These are phyloP conservation scores for Diplazon laetatorius DNA, from an alignment of 2,888 invertebrate genomes.

Conservation along the genomic window DNA sequence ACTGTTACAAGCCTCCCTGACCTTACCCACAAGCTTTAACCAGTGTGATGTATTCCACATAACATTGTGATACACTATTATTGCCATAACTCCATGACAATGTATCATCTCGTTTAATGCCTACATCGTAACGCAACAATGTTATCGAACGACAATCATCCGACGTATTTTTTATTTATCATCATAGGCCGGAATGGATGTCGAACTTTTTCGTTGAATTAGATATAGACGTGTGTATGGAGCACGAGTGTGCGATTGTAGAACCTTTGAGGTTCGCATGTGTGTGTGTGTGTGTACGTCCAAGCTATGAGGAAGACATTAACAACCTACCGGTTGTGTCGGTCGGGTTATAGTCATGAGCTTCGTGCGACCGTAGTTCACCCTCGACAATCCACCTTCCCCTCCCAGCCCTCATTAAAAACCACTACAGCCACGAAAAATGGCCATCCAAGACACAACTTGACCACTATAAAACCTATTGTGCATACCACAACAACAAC, in stretches of 20 bases:
- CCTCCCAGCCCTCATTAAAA: no score
- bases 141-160: conserved; percentile 11
- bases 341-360: neutral
- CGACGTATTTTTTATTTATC: neutral
- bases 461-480: neutral
- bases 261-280: no score
- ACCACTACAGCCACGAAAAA: no score
- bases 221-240: conserved; percentile 1
- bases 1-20: neutral
- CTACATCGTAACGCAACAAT: neutral
- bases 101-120: neutral
- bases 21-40: conserved; percentile 3
- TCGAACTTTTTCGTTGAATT: neutral
- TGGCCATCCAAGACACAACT: neutral
- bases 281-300: neutral
- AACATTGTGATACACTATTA: neutral
- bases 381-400: neutral
- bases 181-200: neutral
- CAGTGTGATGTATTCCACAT: neutral
- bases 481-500: neutral
- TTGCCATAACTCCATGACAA: neutral
- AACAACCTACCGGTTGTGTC: neutral
- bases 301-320: conserved; percentile 26
- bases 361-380: neutral
- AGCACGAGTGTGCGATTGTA: no score